Conservation (phyloP, 2,797 vertebrate species). For the Enteromius anoplus region DNA sequence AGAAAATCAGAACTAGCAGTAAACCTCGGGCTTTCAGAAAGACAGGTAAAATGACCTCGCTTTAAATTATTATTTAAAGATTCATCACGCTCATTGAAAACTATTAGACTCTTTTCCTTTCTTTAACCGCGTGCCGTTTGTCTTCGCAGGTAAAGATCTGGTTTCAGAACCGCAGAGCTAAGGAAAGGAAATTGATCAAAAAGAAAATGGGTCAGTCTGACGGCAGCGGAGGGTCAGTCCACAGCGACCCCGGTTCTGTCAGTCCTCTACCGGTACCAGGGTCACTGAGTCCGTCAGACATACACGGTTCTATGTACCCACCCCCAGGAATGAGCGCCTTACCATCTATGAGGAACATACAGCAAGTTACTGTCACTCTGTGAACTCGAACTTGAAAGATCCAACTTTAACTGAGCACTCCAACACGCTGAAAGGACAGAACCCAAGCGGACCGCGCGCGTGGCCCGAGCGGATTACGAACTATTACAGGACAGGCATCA, state of each 20-base stretch:
- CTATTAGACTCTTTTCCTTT: not conserved
- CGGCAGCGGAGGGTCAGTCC: constrained; percentile 86
- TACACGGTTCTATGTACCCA: constrained; percentile 84
- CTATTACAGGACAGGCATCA: constrained; percentile 59
- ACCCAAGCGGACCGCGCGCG: constrained; percentile 40
- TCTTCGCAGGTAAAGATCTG: constrained; percentile 90
- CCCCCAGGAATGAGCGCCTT: constrained; percentile 82
- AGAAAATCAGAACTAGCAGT: constrained; percentile 93
- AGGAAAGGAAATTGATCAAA: constrained; percentile 93
- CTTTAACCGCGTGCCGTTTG: not conserved
- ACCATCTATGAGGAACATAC: constrained; percentile 87
- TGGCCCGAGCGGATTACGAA: constrained; percentile 57
- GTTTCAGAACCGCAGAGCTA: constrained; percentile 95
- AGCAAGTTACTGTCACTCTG: constrained; percentile 86
- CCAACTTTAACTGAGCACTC: constrained; percentile 80
- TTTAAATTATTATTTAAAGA: no score
- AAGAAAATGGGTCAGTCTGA: constrained; percentile 94
- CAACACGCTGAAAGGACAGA: constrained; percentile 72
- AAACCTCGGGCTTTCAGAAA: constrained; percentile 91
- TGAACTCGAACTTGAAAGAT: constrained; percentile 70
- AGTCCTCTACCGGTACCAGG: constrained; percentile 85
- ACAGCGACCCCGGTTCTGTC: constrained; percentile 92
- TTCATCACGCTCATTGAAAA: not conserved
- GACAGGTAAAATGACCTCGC: constrained; percentile 82
- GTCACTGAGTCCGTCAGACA: constrained; percentile 85